Evolutionary conservation across 2,113 vertebrate genomes (phyloP).

Genomic region (Melanerpes formicivorus): DNA sequence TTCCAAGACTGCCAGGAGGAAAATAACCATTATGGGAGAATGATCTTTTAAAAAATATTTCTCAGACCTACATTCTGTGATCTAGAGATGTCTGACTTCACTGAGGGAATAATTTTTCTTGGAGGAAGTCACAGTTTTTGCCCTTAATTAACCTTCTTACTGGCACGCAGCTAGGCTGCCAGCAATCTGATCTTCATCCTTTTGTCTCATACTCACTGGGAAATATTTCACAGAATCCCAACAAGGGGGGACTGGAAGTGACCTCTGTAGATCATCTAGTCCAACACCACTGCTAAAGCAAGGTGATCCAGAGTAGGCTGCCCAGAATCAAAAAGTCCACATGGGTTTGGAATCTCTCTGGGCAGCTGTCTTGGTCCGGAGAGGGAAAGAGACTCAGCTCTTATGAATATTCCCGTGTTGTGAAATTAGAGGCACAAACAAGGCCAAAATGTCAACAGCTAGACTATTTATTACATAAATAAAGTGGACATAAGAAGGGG

Average conservation of each 20-base stretch:
- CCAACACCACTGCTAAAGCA: not conserved
- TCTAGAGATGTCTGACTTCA: not conserved
- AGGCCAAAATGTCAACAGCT: no score
- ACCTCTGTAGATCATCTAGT: not conserved
- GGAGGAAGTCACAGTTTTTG: not conserved
- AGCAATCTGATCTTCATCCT: not conserved
- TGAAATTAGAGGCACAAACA: no score
- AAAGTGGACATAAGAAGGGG: no score
- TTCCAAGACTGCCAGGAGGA: not conserved
- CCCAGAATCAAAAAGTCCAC: no score
- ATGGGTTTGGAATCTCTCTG: no score
- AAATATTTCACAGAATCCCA: not conserved
- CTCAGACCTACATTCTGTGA: not conserved
- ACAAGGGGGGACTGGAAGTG: not conserved
- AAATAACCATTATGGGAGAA: not conserved
- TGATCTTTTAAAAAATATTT: not conserved
- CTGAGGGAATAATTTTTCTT: not conserved
- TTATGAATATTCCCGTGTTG: no score
- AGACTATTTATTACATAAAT: no score
- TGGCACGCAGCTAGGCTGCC: not conserved
- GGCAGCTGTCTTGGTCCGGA: no score
- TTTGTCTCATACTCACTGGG: not conserved
- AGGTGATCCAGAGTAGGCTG: no score
- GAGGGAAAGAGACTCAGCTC: no score
- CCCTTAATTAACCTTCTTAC: constrained; percentile 16